Evolutionary conservation across 2,113 vertebrate genomes (phyloP).

Genomic region (Brachypodius melanocephalos): DNA sequence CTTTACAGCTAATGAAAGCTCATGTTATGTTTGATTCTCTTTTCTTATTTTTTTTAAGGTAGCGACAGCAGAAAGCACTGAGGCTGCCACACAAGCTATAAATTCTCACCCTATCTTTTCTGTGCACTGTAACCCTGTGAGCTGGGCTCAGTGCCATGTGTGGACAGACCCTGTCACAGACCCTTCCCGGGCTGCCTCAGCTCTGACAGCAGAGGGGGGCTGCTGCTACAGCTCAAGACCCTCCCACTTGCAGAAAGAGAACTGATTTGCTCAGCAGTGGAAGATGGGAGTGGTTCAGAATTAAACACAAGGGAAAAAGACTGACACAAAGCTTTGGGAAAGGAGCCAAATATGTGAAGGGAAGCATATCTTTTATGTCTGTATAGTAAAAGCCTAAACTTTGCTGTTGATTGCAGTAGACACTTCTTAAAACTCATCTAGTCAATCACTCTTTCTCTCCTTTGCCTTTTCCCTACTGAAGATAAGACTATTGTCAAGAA

Average conservation of each 20-base stretch:
- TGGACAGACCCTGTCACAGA: not conserved
- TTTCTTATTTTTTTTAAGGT: not conserved
- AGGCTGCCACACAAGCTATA: not conserved
- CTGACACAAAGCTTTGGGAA: conserved; percentile 4
- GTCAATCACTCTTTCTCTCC: conserved; percentile 6
- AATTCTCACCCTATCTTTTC: not conserved
- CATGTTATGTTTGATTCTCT: not conserved
- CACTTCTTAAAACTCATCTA: not conserved
- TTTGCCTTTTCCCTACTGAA: not conserved
- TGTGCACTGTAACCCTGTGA: not conserved
- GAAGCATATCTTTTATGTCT: conserved; percentile 5
- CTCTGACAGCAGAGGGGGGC: not conserved
- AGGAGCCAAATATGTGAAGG: not conserved
- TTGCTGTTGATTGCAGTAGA: not conserved
- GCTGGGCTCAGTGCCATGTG: not conserved
- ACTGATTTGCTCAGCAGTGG: not conserved
- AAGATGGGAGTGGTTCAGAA: not conserved
- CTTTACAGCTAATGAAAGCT: not conserved
- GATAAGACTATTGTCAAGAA: not conserved
- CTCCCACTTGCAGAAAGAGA: not conserved
- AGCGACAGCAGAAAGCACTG: not conserved
- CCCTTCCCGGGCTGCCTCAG: not conserved
- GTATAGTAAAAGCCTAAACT: not conserved
- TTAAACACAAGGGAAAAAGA: not conserved
- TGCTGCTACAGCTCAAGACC: not conserved